Evolutionary conservation across 2,113 vertebrate genomes (phyloP).

Genomic region (Lepus americanus): DNA sequence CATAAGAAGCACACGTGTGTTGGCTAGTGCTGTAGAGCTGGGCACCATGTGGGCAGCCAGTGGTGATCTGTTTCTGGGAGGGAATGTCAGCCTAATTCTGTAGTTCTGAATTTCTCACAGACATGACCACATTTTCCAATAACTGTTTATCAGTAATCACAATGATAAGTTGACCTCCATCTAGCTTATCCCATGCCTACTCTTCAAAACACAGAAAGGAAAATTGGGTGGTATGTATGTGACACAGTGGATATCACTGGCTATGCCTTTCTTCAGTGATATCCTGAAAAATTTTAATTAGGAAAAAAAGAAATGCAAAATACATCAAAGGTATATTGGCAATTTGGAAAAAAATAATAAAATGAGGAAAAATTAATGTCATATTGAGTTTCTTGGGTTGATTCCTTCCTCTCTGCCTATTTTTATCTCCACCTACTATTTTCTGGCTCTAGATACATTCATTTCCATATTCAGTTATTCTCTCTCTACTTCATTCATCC

Average conservation of each 20-base stretch:
- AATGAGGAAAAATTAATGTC: background rate
- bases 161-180: background rate
- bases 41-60: background rate
- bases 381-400: background rate
- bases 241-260: background rate
- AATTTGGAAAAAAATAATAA: constrained; percentile 1
- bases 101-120: background rate
- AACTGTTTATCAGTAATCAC: background rate
- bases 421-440: constrained; percentile 2
- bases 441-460: background rate
- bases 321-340: background rate
- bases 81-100: background rate
- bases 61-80: background rate
- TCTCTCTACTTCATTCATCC: background rate
- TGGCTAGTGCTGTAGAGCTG: background rate
- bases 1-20: background rate
- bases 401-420: background rate
- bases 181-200: background rate
- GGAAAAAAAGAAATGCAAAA: background rate
- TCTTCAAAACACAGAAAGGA: background rate
- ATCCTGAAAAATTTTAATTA: background rate
- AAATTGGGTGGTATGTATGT: background rate
- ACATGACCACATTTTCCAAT: background rate
- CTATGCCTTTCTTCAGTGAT: background rate
- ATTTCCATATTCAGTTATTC: constrained; percentile 39